Evolutionary conservation across 2,888 invertebrate species (phyloP), one percentile per base, ranked within the genome.

Genomic region (Tyria jacobaeae): DNA sequence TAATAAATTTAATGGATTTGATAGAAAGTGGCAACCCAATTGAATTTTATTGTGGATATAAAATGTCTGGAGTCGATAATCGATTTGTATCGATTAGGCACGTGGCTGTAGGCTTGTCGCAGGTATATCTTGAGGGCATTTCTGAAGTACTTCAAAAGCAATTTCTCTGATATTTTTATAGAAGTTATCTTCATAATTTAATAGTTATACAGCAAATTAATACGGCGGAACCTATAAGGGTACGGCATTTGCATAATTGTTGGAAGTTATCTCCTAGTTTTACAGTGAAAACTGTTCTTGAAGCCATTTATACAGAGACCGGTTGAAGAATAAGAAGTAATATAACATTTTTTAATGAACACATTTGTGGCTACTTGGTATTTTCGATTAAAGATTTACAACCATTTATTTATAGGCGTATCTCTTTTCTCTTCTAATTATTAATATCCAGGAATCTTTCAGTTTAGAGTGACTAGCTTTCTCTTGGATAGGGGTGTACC

Each of bases 1-100:
- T 73, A 73, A 75, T n/a, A 75, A 66, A 47, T 51, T 50, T 73
- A 69, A 75, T 76, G 31, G 64, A 75, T 76, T 39, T 49, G 49
- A 49, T n/a, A 49, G n/a, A 31, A 41, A 63, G 54, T 62, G 73
- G 60, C 75, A 74, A 55, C 62, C 60, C 62, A 66, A 59, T 71
- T 57, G 0, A 59, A 53, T 24, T 70, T 62, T 66, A 48, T 39
- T 48, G 69, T 69, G 62, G 61, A 71, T 66, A 57, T 49, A 27
- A 58, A 58, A 60, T 64, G 57, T 53, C 68, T 63, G 60, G 71
- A 64, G 71, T 71, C 59, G 68, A 62, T 74, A 68, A 73, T 68
- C n/a, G n/a, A n/a, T n/a, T n/a, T n/a, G n/a, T n/a, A n/a, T n/a
- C n/a, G n/a, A n/a, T n/a, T n/a, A n/a, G 60, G 37, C 24, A 48